A percentile compares a stretch with the other conserved stretches of the same genome.
phyloP scores from a whole-genome alignment of 2,888 invertebrate species.

The Tribolium freemani region DNA sequence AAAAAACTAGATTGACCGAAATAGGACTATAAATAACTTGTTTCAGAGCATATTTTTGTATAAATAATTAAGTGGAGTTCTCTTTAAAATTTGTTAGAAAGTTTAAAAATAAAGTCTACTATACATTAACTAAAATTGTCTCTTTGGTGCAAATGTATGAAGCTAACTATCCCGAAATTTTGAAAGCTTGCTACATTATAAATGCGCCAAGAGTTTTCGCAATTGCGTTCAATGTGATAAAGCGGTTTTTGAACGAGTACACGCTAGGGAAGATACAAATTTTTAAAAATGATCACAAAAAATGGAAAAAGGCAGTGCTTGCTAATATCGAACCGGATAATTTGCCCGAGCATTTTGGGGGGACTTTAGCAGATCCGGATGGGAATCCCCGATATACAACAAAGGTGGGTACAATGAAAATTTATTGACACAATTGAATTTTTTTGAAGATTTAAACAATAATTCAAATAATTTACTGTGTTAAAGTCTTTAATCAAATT shows the following conservation, averaged over 20 bases:
- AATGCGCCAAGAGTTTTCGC: slow-evolving; percentile 91
- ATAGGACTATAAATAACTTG: no score
- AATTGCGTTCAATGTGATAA: slow-evolving; percentile 86
- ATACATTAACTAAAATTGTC: no score
- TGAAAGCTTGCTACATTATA: slow-evolving; percentile 88
- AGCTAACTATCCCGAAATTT: slow-evolving; percentile 92
- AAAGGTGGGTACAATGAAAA: slow-evolving; percentile 71
- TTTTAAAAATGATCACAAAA: slow-evolving; percentile 80
- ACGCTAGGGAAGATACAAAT: slow-evolving; percentile 92
- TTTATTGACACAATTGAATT: no score
- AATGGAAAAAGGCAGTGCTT: slow-evolving; percentile 82
- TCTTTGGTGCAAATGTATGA: slow-evolving; percentile 81
- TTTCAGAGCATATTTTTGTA: no score
- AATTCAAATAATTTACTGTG: no score
- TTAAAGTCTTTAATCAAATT: no score
- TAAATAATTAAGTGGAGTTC: no score
- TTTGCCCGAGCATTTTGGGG: slow-evolving; percentile 84
- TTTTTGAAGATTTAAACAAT: no score
- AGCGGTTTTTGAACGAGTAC: slow-evolving; percentile 91
- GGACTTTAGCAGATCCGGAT: slow-evolving; percentile 79
- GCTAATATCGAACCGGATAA: slow-evolving; percentile 76
- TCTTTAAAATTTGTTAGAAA: no score
- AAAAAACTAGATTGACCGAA: no score
- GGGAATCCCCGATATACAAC: slow-evolving; percentile 82
- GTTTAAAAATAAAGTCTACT: no score